A percentile compares a stretch with the other conserved stretches of the same genome.
These are phyloP conservation scores for Myotis brandtii DNA, from an alignment of 2,113 vertebrate genomes.

Conservation along the genomic window DNA sequence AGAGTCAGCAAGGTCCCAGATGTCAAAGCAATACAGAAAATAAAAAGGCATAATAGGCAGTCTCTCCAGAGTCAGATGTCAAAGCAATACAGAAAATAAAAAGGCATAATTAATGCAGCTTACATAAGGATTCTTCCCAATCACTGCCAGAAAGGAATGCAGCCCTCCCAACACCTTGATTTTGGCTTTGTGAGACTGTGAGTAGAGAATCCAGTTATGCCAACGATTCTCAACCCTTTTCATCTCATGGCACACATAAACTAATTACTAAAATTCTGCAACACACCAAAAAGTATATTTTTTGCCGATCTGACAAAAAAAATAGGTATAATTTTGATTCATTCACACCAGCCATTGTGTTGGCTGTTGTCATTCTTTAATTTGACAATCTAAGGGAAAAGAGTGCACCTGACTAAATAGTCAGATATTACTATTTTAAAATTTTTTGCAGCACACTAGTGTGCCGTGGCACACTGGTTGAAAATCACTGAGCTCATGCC, in stretches of 20 bases:
- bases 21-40: background rate
- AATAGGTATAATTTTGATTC: background rate
- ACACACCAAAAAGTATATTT: background rate
- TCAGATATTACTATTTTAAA: background rate
- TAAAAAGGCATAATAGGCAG: slow-evolving; percentile 3
- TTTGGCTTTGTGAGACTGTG: slow-evolving; percentile 2
- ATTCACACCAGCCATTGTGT: background rate
- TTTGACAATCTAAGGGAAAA: background rate
- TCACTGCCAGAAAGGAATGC: background rate
- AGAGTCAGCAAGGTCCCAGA: no score
- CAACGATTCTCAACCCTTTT: background rate
- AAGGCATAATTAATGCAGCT: background rate
- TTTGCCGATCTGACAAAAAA: background rate
- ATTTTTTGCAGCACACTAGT: background rate
- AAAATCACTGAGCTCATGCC: background rate
- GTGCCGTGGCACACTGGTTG: background rate
- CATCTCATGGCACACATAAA: background rate
- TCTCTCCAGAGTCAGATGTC: background rate
- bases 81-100: slow-evolving; percentile 20
- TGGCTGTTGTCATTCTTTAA: background rate
- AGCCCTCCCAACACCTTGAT: background rate
- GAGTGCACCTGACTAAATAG: background rate
- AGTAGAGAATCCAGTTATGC: background rate
- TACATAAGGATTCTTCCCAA: background rate
- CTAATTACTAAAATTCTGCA: background rate